A percentile compares a stretch with the other conserved stretches of the same genome.
phyloP scores from a whole-genome alignment of 1,140 invertebrate species.

The Drosophila funebris region DNA sequence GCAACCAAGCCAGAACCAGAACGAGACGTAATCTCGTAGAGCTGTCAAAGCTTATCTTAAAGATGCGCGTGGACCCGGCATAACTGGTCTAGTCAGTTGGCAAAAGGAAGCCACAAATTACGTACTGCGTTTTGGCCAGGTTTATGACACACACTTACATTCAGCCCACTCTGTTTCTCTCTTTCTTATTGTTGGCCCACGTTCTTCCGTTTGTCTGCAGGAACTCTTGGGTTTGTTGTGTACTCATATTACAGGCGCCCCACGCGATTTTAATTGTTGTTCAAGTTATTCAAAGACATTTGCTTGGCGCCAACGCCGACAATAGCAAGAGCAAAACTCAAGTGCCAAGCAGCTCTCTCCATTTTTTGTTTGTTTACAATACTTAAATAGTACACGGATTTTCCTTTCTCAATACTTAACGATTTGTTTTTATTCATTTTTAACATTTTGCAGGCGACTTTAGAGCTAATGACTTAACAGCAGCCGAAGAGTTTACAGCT shows the following conservation, averaged over 20 bases:
- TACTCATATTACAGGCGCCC: conserved; percentile 64
- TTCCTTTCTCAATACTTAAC: conserved; percentile 49
- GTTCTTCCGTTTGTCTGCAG: conserved; percentile 43
- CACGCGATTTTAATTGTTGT: conserved; percentile 59
- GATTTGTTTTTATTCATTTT: conserved; percentile 30
- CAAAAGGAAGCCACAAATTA: conserved; percentile 56
- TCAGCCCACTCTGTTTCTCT: background rate
- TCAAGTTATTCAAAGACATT: conserved; percentile 62
- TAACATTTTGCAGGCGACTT: conserved; percentile 59
- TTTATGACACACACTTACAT: conserved; percentile 62
- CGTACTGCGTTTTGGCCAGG: conserved; percentile 52
- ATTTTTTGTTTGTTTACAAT: conserved; percentile 50
- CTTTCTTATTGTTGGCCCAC: conserved; percentile 23
- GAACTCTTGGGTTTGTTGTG: conserved; percentile 45
- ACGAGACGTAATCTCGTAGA: conserved; percentile 58
- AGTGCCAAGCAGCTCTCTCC: conserved; percentile 30
- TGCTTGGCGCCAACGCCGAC: conserved; percentile 49
- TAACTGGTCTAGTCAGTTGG: conserved; percentile 24
- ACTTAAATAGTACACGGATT: conserved; percentile 40
- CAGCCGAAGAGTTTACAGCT: conserved; percentile 6
- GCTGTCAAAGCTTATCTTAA: conserved; percentile 71
- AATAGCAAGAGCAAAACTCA: conserved; percentile 17
- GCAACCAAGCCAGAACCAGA: conserved; percentile 17
- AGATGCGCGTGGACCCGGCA: conserved; percentile 40
- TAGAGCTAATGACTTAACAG: conserved; percentile 35